phyloP scores from a whole-genome alignment of 2,888 invertebrate genomes.

The Conchocele bisecta region DNA sequence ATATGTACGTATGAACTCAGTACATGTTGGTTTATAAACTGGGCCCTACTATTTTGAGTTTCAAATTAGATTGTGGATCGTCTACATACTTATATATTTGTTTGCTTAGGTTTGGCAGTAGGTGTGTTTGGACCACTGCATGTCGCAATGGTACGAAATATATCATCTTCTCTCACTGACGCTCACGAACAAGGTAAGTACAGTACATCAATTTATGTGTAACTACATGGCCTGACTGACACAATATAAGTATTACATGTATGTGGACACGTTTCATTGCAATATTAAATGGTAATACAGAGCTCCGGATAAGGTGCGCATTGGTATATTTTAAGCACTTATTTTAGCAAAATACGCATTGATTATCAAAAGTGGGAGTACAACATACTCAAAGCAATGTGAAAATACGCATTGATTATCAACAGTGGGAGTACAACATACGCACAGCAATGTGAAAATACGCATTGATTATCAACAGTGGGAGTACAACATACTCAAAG shows the following conservation, averaged over 20 bases:
- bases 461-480: too few relatives aligned
- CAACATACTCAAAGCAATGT: too few relatives aligned
- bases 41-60: background rate
- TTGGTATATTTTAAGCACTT: too few relatives aligned
- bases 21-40: background rate
- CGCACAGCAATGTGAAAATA: too few relatives aligned
- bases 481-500: too few relatives aligned
- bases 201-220: background rate
- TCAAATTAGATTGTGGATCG: background rate
- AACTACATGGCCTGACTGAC: background rate
- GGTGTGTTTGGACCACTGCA: conserved; percentile 33
- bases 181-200: conserved; percentile 37
- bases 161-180: conserved; percentile 38
- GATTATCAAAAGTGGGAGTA: too few relatives aligned
- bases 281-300: background rate
- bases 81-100: background rate
- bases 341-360: too few relatives aligned
- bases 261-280: background rate
- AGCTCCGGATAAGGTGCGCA: background rate
- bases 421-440: too few relatives aligned
- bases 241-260: background rate
- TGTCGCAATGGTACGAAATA: conserved; percentile 26
- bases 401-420: too few relatives aligned
- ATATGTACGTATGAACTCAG: too few relatives aligned
- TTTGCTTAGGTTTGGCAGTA: conserved; percentile 16